phyloP scores from a whole-genome alignment of 37 sponge, comb jelly and placozoan genomes.

The Bolinopsis microptera region DNA sequence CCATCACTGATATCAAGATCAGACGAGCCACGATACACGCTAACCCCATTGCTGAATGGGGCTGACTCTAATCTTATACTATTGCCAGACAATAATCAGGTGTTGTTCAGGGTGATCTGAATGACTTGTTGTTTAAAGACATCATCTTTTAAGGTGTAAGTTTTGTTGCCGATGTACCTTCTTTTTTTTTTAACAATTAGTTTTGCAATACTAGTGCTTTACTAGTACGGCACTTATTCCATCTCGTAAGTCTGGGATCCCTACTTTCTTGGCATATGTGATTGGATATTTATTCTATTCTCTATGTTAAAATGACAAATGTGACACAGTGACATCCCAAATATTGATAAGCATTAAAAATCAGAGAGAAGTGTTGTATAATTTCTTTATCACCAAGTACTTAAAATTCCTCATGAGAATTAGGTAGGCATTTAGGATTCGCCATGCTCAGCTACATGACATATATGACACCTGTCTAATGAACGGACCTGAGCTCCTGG shows the following conservation, averaged over 20 bases:
- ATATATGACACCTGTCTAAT: background rate
- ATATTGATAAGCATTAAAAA: background rate
- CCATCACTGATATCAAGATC: slow-evolving; percentile 83
- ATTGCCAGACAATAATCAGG: too few species aligned
- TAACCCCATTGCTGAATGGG: slow-evolving; percentile 87
- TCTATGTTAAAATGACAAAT: background rate
- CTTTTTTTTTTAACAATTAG: too few species aligned
- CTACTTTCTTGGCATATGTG: too few species aligned
- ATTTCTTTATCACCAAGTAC: background rate
- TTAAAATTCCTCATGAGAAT: background rate
- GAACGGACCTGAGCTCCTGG: background rate
- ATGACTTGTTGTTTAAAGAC: too few species aligned
- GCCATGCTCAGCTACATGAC: background rate
- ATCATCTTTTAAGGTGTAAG: too few species aligned
- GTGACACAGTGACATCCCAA: background rate
- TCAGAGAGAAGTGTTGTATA: background rate
- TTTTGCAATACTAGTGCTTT: too few species aligned
- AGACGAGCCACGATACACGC: slow-evolving; percentile 94
- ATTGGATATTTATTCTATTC: too few species aligned
- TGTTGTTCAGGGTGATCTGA: too few species aligned
- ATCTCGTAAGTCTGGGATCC: too few species aligned
- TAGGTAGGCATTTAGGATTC: background rate
- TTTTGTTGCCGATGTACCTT: too few species aligned
- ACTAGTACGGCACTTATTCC: too few species aligned
- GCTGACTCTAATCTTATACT: too few species aligned